These are phyloP conservation scores for Arrhamphus sclerolepis DNA, from an alignment of 2,797 vertebrate genomes.

Conservation along the genomic window DNA sequence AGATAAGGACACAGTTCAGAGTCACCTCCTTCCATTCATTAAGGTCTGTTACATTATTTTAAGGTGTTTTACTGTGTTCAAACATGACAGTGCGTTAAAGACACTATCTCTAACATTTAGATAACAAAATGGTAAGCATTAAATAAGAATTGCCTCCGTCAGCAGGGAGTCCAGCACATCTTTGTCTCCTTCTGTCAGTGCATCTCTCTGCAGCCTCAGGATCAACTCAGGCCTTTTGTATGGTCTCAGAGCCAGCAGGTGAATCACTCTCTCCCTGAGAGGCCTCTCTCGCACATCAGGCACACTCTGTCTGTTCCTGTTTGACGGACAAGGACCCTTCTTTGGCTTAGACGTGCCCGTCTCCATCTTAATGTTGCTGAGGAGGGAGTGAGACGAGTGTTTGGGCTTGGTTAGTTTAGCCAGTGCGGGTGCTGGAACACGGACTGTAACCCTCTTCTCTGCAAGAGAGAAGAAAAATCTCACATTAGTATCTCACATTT, in stretches of 20 bases:
- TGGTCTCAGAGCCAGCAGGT: conserved; percentile 91
- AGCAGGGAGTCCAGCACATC: conserved; percentile 85
- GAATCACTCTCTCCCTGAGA: conserved; percentile 86
- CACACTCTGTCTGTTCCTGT: conserved; percentile 40
- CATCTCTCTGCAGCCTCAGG: conserved; percentile 89
- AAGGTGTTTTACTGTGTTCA: neutral
- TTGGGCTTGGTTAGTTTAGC: conserved; percentile 84
- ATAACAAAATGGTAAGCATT: too few species aligned
- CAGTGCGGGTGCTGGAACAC: conserved; percentile 84
- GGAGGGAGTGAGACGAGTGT: conserved; percentile 81
- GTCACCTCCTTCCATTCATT: neutral
- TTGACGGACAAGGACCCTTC: conserved; percentile 25
- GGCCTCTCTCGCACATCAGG: conserved; percentile 80
- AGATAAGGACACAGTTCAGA: neutral
- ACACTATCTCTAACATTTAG: too few species aligned
- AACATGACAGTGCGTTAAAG: too few species aligned
- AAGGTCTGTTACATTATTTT: neutral
- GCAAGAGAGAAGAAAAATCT: conserved; percentile 10
- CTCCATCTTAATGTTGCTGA: conserved; percentile 45
- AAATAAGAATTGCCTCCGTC: conserved; percentile 79
- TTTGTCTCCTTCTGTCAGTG: conserved; percentile 84
- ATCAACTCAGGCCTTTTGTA: conserved; percentile 90
- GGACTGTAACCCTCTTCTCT: conserved; percentile 90
- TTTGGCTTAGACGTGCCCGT: conserved; percentile 29
- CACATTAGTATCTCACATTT: too few species aligned